Conservation (phyloP, 2,113 vertebrate genomes). For the Nestor notabilis region DNA sequence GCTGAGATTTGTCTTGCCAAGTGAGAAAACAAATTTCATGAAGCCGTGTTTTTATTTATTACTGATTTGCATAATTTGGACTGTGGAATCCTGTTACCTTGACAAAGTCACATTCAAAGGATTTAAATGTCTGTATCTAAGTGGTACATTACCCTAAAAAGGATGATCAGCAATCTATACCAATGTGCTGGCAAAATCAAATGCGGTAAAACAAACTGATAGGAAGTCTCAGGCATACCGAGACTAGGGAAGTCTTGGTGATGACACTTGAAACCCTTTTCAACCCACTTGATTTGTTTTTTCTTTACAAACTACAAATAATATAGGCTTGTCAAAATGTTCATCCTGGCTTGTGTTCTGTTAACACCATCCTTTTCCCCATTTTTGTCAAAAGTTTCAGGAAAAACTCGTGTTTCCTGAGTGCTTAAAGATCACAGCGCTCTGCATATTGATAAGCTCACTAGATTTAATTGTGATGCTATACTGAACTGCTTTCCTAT, state of each 20-base stretch:
- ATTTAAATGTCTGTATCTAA: neutral
- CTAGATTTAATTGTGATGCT: neutral
- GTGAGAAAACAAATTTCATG: neutral
- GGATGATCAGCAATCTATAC: neutral
- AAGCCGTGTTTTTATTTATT: neutral
- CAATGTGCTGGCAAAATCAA: neutral
- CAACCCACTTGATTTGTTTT: neutral
- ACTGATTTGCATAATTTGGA: neutral
- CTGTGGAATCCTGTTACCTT: neutral
- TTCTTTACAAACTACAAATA: neutral
- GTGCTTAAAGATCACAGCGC: neutral
- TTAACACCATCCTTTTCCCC: neutral
- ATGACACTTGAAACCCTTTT: neutral
- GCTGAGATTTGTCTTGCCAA: neutral
- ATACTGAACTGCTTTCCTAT: neutral
- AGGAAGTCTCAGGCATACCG: fast-evolving
- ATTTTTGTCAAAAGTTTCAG: neutral
- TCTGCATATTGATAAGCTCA: neutral
- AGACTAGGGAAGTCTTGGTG: neutral
- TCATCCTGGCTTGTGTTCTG: neutral
- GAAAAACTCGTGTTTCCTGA: neutral
- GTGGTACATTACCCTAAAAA: neutral
- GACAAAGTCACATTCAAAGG: neutral
- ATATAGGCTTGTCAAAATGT: neutral
- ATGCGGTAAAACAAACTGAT: neutral